Conservation (phyloP, 1,140 invertebrate genomes). For the Periplaneta americana region DNA sequence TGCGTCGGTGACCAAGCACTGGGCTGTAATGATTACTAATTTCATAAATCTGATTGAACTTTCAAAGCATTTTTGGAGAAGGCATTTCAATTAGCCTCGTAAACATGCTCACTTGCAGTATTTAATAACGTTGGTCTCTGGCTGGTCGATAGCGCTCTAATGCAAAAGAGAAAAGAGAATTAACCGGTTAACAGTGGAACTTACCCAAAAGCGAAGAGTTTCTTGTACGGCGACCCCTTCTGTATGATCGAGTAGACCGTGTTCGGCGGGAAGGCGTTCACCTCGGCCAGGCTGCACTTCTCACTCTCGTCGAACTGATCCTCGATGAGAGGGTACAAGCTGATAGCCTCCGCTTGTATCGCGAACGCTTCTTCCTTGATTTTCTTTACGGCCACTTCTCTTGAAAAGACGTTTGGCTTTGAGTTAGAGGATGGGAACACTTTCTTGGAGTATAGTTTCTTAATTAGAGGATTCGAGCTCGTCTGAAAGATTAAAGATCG, state of each 20-base stretch:
- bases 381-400: constrained; percentile 35
- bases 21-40: too few species aligned
- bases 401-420: background rate
- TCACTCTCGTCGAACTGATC: constrained; percentile 51
- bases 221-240: constrained; percentile 54
- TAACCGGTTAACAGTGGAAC: too few species aligned
- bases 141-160: too few species aligned
- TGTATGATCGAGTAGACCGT: constrained; percentile 45
- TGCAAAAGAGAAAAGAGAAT: too few species aligned
- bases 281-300: constrained; percentile 53
- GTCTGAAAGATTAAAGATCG: background rate
- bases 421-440: constrained; percentile 14
- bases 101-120: too few species aligned
- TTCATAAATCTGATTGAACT: too few species aligned
- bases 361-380: constrained; percentile 46
- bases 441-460: constrained; percentile 46
- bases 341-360: constrained; percentile 53
- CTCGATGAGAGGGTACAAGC: constrained; percentile 31
- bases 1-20: too few species aligned
- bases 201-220: constrained; percentile 55
- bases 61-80: too few species aligned
- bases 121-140: too few species aligned
- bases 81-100: too few species aligned
- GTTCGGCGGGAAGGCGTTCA: constrained; percentile 47
- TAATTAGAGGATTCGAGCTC: constrained; percentile 38